Conservation (phyloP, 2,888 invertebrate species). For the Eristalis pertinax region DNA sequence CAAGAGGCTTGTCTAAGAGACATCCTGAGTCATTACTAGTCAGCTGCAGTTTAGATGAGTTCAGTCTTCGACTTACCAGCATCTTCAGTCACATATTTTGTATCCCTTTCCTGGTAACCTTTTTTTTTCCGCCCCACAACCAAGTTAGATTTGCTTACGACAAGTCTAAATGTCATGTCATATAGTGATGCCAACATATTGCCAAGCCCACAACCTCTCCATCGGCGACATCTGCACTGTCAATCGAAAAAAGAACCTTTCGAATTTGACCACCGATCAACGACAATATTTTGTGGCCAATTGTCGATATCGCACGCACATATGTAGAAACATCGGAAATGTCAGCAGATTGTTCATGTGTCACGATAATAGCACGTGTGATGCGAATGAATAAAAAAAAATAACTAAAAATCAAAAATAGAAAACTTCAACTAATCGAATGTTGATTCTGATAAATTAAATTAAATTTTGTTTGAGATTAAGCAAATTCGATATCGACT, state of each 20-base stretch:
- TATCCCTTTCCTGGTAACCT: too few relatives aligned
- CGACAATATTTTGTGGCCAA: neutral
- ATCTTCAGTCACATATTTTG: too few relatives aligned
- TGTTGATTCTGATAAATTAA: constrained; percentile 1
- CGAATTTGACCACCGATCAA: neutral
- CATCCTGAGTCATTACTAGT: too few relatives aligned
- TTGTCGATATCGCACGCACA: neutral
- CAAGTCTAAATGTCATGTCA: too few relatives aligned
- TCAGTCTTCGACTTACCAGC: too few relatives aligned
- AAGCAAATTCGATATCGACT: neutral
- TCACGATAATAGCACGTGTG: neutral
- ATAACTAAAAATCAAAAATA: neutral
- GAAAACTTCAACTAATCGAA: neutral
- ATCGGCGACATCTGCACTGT: too few relatives aligned
- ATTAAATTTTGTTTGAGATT: constrained; percentile 8
- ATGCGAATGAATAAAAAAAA: neutral
- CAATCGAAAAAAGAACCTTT: neutral
- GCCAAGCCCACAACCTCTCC: too few relatives aligned
- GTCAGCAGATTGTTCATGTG: neutral
- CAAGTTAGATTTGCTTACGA: too few relatives aligned
- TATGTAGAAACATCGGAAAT: neutral
- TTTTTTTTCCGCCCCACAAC: too few relatives aligned
- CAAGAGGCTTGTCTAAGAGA: too few relatives aligned
- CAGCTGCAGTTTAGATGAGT: too few relatives aligned
- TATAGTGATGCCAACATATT: too few relatives aligned